Base-by-base conservation (phyloP, 1,140 invertebrate genomes). In the Thaumatotibia leucotreta region DNA sequence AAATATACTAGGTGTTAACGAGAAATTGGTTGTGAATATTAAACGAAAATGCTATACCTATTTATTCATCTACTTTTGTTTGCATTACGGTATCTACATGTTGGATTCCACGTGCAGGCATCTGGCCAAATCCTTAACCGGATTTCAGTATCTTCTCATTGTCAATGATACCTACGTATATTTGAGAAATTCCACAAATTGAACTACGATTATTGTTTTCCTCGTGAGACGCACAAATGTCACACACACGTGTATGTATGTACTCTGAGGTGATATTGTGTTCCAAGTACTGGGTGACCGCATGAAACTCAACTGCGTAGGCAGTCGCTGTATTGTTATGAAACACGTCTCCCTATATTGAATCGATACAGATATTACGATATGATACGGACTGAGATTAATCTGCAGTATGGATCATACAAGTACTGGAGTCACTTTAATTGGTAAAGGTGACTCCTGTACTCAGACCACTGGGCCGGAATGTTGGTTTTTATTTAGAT, bases 271-370 rank as follows among this genome's bases (percentile, higher is more conserved):
- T 54, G 50, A 27, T 54, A 54, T 54, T 54, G 23, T 54, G 23
- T 54, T 54, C 50, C 50, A 54, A 54, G 50, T 54, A 54, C 50
- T 22, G 23, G 22, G 50, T 27, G 50, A 54, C 50, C 50, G 50
- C 50, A 54, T 54, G 50, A 54, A 54, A 54, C 23, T 27, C 23
- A 27, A 54, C 50, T 54, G 50, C 50, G 50, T 27, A 54, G 50
- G 23, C 23, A 27, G 39, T 20, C 39, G 39, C 20, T 8, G 5
- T 45, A 8, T 45, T 45, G 10, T 33, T 0, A 17, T 45, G 39
- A 20, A 11, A 45, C 17, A 45, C 39, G 9, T 45, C 39, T 20
- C 17, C 39, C 17, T 45, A 45, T 45, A 20, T 17, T 45, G 14
- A 45, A 20, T 45, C 39, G 14, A 20, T 45, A 45, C 8, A 45